Percentiles rank a stretch among this genome's conserved stretches.
These are phyloP conservation scores for Drosophila cognata DNA, from an alignment of 2,888 invertebrate genomes.

Conservation along the genomic window DNA sequence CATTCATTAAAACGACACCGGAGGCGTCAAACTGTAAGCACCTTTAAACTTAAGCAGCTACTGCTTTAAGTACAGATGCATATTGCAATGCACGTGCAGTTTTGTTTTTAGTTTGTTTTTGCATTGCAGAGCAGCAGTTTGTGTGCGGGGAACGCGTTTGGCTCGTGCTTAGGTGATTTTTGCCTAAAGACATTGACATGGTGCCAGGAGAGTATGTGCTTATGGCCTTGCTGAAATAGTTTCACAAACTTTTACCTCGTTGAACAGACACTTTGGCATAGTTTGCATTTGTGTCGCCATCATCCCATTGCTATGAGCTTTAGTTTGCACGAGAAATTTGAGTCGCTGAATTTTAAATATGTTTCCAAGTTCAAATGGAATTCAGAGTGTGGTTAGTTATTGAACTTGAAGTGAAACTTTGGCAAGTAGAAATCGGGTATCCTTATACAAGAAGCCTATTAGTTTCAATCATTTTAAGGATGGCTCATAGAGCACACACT, in stretches of 20 bases:
- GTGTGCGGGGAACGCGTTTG: background rate
- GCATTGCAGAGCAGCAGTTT: constrained; percentile 10
- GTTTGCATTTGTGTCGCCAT: constrained; percentile 38
- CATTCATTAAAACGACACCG: constrained; percentile 71
- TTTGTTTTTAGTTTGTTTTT: constrained; percentile 29
- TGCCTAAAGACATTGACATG: constrained; percentile 66
- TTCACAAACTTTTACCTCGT: constrained; percentile 39
- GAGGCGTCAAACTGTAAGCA: constrained; percentile 52
- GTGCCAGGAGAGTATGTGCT: constrained; percentile 53
- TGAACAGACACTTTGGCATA: constrained; percentile 60
- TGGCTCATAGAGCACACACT: constrained; percentile 3
- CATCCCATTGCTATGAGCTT: constrained; percentile 27
- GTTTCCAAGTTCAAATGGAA: background rate
- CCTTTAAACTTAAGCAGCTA: constrained; percentile 40
- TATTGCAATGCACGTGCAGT: constrained; percentile 9
- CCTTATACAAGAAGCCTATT: background rate
- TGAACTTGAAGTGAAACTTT: background rate
- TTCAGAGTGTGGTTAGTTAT: background rate
- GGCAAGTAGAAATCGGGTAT: background rate
- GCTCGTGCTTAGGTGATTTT: constrained; percentile 51
- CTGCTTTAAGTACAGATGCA: constrained; percentile 27
- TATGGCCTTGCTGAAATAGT: constrained; percentile 35
- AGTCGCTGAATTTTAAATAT: background rate
- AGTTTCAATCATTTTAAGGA: constrained; percentile 1
- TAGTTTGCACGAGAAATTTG: background rate